phyloP scores from a whole-genome alignment of 1,140 invertebrate species.

The Agrilus planipennis region DNA sequence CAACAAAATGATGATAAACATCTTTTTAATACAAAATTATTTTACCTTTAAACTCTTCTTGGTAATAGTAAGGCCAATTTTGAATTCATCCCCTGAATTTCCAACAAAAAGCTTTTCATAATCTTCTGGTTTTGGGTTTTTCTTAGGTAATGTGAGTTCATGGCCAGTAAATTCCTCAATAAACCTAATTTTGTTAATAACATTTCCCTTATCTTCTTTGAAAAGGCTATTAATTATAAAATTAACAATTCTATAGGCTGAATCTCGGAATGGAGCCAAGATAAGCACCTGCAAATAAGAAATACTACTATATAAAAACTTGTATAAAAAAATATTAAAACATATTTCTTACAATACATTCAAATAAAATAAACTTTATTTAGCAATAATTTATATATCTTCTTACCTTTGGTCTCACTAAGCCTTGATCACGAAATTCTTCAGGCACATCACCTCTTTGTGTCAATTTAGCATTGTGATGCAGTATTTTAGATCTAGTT shows the following conservation, averaged over 20 bases:
- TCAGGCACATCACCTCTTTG: slow-evolving; percentile 57
- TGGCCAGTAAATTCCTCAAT: slow-evolving; percentile 71
- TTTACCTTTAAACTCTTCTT: slow-evolving; percentile 81
- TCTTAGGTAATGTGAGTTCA: slow-evolving; percentile 62
- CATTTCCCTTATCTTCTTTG: slow-evolving; percentile 53
- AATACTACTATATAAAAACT: slow-evolving; percentile 2
- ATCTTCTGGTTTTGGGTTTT: slow-evolving; percentile 78
- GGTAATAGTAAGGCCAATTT: slow-evolving; percentile 80
- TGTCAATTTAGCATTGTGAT: slow-evolving; percentile 69
- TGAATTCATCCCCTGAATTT: slow-evolving; percentile 92
- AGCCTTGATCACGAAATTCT: slow-evolving; percentile 86
- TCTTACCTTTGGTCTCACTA: slow-evolving; percentile 76
- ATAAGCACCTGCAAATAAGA: slow-evolving; percentile 57
- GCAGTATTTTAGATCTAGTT: slow-evolving; percentile 64
- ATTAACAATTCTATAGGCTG: slow-evolving; percentile 68
- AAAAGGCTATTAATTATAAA: slow-evolving; percentile 64
- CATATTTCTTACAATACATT: neutral
- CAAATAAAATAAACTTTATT: slow-evolving; percentile 2
- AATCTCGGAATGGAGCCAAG: slow-evolving; percentile 81
- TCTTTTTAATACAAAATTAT: no score
- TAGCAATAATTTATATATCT: no score
- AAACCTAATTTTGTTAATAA: slow-evolving; percentile 84
- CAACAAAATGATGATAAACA: no score
- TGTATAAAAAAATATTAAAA: no score
- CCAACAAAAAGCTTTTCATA: slow-evolving; percentile 76